Evolutionary conservation across 2,113 vertebrate genomes (phyloP).

Genomic region (Tupaia tana): DNA sequence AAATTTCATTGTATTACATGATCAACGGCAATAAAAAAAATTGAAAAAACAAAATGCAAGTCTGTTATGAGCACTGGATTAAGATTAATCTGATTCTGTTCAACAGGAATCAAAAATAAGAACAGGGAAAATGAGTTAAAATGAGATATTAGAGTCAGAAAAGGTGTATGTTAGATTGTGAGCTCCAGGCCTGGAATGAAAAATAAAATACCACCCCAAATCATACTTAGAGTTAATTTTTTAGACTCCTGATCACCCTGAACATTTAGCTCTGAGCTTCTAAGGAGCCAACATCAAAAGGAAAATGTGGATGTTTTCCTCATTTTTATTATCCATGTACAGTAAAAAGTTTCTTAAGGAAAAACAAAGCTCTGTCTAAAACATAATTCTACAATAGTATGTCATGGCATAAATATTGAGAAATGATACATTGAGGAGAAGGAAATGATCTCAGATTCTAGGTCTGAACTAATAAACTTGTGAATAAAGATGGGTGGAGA

Average conservation of each 20-base stretch:
- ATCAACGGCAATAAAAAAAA: neutral
- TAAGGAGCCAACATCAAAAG: neutral
- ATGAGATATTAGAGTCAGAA: neutral
- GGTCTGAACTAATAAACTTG: neutral
- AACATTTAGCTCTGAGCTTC: neutral
- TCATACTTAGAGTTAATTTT: neutral
- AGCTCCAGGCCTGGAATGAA: neutral
- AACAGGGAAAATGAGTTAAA: neutral
- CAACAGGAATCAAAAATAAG: neutral
- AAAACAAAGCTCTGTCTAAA: neutral
- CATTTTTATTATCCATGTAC: neutral
- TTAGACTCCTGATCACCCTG: neutral
- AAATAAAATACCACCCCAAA: neutral
- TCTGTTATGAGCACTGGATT: neutral
- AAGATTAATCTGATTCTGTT: slow-evolving; percentile 35
- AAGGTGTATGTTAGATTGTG: neutral
- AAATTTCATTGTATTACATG: neutral
- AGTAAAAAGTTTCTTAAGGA: neutral
- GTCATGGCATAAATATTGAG: neutral
- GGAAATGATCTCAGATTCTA: neutral
- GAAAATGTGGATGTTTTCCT: neutral
- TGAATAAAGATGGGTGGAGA: neutral
- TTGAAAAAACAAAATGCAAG: neutral
- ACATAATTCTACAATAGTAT: neutral
- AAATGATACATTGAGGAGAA: neutral